Evolutionary conservation across 1,140 invertebrate genomes (phyloP).

Genomic region (Scylla paramamosain): DNA sequence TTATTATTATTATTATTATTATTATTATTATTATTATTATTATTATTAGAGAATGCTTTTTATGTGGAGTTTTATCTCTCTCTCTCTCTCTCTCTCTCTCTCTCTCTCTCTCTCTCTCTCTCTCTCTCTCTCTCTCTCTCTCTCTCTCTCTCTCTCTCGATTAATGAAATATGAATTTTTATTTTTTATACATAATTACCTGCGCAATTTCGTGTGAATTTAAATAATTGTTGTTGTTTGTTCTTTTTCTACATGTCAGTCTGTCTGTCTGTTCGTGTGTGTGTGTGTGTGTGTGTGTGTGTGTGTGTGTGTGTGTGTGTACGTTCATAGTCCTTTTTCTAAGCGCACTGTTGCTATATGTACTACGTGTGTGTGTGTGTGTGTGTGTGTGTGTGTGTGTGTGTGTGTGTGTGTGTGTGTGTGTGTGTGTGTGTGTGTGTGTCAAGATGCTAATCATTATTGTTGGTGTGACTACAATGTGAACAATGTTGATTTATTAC

Average conservation of each 20-base stretch:
- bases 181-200: not conserved
- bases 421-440: conserved; percentile 53
- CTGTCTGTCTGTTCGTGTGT: not conserved
- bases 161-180: no score
- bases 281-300: conserved; percentile 18
- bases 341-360: not conserved
- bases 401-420: conserved; percentile 52
- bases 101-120: no score
- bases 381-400: not conserved
- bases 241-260: not conserved
- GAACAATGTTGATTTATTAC: not conserved
- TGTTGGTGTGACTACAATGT: not conserved
- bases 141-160: no score
- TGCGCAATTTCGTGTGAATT: not conserved
- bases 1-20: conserved; percentile 15
- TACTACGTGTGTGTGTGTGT: not conserved
- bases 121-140: no score
- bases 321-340: not conserved
- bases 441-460: conserved; percentile 14
- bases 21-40: conserved; percentile 26
- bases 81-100: no score
- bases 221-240: not conserved
- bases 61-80: no score
- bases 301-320: conserved; percentile 44
- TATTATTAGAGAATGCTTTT: not conserved